A percentile compares a stretch with the other conserved stretches of the same genome.
Evolutionary conservation across 2,888 invertebrate species (phyloP).

Genomic region (Dendrolimus pini): DNA sequence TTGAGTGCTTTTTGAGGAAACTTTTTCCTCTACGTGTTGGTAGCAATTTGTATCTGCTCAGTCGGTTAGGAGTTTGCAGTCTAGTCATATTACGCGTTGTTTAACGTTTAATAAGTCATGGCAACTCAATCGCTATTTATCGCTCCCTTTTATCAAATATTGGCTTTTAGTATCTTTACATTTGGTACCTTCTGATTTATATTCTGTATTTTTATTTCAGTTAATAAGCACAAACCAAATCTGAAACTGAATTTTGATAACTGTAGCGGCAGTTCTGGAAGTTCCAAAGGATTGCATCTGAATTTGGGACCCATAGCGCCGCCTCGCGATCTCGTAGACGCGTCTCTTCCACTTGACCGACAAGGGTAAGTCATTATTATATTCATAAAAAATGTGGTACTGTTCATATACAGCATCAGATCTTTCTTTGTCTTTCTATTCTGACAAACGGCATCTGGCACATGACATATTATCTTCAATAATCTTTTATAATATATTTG

Average conservation of each 20-base stretch:
- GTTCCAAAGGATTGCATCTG: constrained; percentile 79
- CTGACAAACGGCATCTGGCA: not conserved
- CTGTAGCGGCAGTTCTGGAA: constrained; percentile 61
- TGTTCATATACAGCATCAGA: constrained; percentile 1
- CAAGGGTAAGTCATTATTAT: constrained; percentile 83
- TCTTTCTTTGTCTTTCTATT: constrained; percentile 6
- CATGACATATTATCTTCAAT: no score
- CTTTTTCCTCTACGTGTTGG: constrained; percentile 57
- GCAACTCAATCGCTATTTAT: constrained; percentile 11
- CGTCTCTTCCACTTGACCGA: constrained; percentile 87
- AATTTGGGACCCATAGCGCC: constrained; percentile 81
- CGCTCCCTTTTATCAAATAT: not conserved
- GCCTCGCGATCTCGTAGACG: constrained; percentile 86
- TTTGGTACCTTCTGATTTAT: no score
- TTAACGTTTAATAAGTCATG: constrained; percentile 37
- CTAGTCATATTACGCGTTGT: constrained; percentile 37
- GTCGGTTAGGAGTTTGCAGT: constrained; percentile 55
- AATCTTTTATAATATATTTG: no score
- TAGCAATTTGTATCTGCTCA: constrained; percentile 70
- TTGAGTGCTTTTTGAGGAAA: constrained; percentile 70
- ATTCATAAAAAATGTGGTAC: not conserved
- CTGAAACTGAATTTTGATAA: constrained; percentile 84
- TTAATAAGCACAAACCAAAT: constrained; percentile 80
- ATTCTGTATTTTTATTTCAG: constrained; percentile 40
- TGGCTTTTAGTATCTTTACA: not conserved